Percentiles rank a stretch among this genome's conserved stretches.
Conservation (phyloP, 2,888 invertebrate species). For the Piscicola geometra region DNA sequence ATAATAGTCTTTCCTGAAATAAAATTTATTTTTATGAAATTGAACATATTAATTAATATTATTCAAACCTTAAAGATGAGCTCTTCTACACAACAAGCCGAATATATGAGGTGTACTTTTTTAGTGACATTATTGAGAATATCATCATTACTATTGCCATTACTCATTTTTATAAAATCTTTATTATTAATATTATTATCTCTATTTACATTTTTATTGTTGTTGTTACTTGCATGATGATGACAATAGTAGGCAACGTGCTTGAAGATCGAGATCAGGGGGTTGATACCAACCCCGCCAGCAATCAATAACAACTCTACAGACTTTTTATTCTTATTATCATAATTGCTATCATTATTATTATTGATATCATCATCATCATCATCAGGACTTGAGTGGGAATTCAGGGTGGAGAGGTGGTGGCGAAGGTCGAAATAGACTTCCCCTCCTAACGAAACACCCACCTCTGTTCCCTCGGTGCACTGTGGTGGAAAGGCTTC, state of each 20-base stretch:
- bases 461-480: constrained; percentile 11
- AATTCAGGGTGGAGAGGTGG: background rate
- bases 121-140: background rate
- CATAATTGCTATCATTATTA: too few relatives aligned
- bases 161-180: background rate
- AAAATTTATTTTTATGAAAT: too few relatives aligned
- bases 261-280: constrained; percentile 55
- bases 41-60: too few relatives aligned
- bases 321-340: too few relatives aligned
- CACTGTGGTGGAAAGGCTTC: too few relatives aligned
- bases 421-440: background rate
- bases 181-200: background rate
- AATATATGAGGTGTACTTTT: constrained; percentile 27
- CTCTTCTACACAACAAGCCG: constrained; percentile 15
- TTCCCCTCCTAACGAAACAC: constrained; percentile 20
- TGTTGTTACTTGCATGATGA: background rate
- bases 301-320: constrained; percentile 46
- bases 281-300: constrained; percentile 59
- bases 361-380: background rate
- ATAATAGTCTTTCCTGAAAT: too few relatives aligned
- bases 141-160: background rate
- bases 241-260: constrained; percentile 45
- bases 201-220: background rate
- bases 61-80: constrained; percentile 25
- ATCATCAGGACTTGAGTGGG: background rate